A percentile compares a stretch with the other conserved stretches of the same genome.
Evolutionary conservation across 92 coral and sea anemone species (phyloP).

Genomic region (Phenganax subtilis): DNA sequence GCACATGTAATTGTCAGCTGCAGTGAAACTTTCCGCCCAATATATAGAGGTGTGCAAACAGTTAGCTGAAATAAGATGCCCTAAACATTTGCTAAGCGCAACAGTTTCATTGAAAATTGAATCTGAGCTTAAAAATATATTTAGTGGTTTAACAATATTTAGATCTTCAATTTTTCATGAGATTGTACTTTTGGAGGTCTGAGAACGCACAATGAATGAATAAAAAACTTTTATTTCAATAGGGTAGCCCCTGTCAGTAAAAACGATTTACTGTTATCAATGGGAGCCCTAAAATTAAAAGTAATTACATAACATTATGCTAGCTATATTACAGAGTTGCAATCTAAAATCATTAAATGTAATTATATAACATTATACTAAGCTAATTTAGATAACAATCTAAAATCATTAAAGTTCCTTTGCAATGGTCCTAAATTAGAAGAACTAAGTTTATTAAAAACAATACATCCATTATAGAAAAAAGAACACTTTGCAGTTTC

Average conservation of each 20-base stretch:
- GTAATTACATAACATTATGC: too few species aligned
- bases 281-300: too few species aligned
- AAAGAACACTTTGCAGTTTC: too few species aligned
- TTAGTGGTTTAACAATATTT: conserved; percentile 12
- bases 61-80: conserved; percentile 13
- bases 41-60: conserved; percentile 32
- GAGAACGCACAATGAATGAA: not conserved
- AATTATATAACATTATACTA: too few species aligned
- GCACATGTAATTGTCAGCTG: conserved; percentile 39
- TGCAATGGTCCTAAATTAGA: not conserved
- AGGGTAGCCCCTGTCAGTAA: too few species aligned
- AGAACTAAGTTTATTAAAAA: too few species aligned
- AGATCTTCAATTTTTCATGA: not conserved
- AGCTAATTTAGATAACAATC: too few species aligned
- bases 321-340: too few species aligned
- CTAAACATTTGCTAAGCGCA: conserved; percentile 47
- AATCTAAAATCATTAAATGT: too few species aligned
- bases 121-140: conserved; percentile 11
- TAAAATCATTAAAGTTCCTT: not conserved
- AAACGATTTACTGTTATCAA: too few species aligned
- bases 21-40: conserved; percentile 36
- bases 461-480: too few species aligned
- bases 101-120: conserved; percentile 36
- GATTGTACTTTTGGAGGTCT: not conserved
- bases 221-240: not conserved